A percentile compares a stretch with the other conserved stretches of the same genome.
phyloP scores from a whole-genome alignment of 2,797 vertebrate genomes.

The Acanthurus lineatus region DNA sequence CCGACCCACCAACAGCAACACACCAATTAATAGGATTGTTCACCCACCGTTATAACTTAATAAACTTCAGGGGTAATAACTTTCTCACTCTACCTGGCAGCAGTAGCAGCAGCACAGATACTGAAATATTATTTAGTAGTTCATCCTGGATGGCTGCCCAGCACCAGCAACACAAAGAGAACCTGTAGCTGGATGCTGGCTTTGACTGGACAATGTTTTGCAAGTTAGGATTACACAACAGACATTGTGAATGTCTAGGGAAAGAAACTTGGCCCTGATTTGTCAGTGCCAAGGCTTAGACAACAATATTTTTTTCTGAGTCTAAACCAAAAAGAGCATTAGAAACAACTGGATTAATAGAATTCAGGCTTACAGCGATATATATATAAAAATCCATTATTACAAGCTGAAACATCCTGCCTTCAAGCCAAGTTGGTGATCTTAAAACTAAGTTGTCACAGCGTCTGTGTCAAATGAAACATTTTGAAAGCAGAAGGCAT shows the following conservation, averaged over 20 bases:
- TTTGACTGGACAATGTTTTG: slow-evolving; percentile 40
- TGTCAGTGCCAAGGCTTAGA: slow-evolving; percentile 10
- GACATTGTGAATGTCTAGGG: slow-evolving; percentile 41
- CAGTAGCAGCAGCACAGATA: slow-evolving; percentile 72
- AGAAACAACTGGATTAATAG: slow-evolving; percentile 1
- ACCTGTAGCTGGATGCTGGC: slow-evolving; percentile 55
- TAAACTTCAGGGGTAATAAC: slow-evolving; percentile 83
- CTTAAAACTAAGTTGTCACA: background rate
- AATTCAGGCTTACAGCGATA: background rate
- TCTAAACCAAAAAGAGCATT: background rate
- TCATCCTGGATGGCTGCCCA: slow-evolving; percentile 86
- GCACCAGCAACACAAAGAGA: slow-evolving; percentile 57
- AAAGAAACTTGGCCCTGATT: background rate
- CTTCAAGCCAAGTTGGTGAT: background rate
- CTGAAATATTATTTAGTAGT: slow-evolving; percentile 81
- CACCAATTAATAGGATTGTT: slow-evolving; percentile 80
- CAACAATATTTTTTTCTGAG: background rate
- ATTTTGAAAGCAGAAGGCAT: background rate
- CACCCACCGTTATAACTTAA: slow-evolving; percentile 82
- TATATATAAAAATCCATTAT: background rate
- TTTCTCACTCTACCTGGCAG: slow-evolving; percentile 69
- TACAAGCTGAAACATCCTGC: background rate
- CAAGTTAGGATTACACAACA: slow-evolving; percentile 14
- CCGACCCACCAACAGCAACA: slow-evolving; percentile 76
- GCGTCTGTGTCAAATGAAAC: background rate